These are phyloP conservation scores for Troides aeacus DNA, from an alignment of 2,888 invertebrate genomes.

Conservation along the genomic window DNA sequence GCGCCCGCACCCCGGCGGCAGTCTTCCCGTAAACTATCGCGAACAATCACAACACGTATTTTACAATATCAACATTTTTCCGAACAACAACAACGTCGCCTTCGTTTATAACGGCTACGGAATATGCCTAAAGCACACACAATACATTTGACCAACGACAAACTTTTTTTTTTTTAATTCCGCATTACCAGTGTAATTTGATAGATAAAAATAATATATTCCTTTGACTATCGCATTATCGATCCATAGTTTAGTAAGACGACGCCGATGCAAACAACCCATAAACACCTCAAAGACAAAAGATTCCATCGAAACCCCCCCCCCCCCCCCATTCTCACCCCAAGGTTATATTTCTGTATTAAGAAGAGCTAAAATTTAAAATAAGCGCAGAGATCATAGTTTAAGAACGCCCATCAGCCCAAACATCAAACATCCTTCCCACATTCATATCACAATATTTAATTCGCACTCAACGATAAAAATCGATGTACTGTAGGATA, in stretches of 20 bases:
- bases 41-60: conserved; percentile 36
- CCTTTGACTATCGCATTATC: neutral
- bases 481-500: conserved; percentile 14
- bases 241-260: conserved; percentile 19
- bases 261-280: conserved; percentile 1
- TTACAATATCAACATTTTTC: neutral
- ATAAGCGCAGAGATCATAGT: conserved; percentile 25
- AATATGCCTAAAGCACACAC: too few relatives aligned
- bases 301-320: conserved; percentile 7
- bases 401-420: conserved; percentile 7
- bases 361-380: conserved; percentile 5
- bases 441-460: conserved; percentile 23
- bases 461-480: conserved; percentile 9
- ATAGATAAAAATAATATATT: too few relatives aligned
- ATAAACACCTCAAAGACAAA: conserved; percentile 7
- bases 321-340: neutral
- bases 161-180: too few relatives aligned
- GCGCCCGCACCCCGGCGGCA: conserved; percentile 44
- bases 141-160: too few relatives aligned
- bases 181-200: too few relatives aligned
- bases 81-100: neutral
- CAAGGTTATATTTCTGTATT: conserved; percentile 2
- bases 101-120: neutral
- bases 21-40: conserved; percentile 65
- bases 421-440: neutral